Base-by-base conservation (phyloP, 2,888 invertebrate species). In the Sericinus montela region DNA sequence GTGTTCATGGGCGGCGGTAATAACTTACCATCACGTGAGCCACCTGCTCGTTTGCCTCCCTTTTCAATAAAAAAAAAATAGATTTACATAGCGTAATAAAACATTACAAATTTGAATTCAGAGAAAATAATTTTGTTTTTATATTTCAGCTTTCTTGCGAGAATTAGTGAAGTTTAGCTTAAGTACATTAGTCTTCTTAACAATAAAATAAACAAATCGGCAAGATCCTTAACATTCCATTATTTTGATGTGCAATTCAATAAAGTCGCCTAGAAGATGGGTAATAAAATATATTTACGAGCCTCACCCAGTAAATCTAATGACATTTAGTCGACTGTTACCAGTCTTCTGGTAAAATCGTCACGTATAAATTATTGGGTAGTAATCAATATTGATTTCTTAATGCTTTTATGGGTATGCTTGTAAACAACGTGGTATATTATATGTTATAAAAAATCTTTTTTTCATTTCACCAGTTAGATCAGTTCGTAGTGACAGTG, bases 191-290 rank as follows among this genome's bases (percentile, higher is more conserved):
- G 25, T 25, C 8, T 8, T n/a, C 38, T 45, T 16, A 14, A 41
- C 23, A 48, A 38, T 42, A 49, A 49, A 49, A 44, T 44, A 40
- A 30, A 36, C 40, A 40, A 49, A 49, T 44, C 34, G 44, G 39
- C 34, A 35, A 36, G 45, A 40, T 49, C 35, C 44, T 49, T 49
- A 49, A 49, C 45, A 49, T 36, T 49, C 49, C 45, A 45, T 49
- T 49, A 49, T 49, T 49, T 49, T 45, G 45, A 49, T 49, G 49
- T 40, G 49, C 45, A 49, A 49, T 49, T 49, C 49, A 40, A 45
- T 45, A 40, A 45, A 45, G 40, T 39, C 35, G 29, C 10, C 35
- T 9, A 39, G 35, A 49, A 13, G 45, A 40, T 8, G 47, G 38
- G 30, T 13, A 35, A 32, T 49, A 49, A 49, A 49, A 49, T 45